phyloP scores from a whole-genome alignment of 1,140 invertebrate genomes.

The Diplogasteroides magnus region DNA sequence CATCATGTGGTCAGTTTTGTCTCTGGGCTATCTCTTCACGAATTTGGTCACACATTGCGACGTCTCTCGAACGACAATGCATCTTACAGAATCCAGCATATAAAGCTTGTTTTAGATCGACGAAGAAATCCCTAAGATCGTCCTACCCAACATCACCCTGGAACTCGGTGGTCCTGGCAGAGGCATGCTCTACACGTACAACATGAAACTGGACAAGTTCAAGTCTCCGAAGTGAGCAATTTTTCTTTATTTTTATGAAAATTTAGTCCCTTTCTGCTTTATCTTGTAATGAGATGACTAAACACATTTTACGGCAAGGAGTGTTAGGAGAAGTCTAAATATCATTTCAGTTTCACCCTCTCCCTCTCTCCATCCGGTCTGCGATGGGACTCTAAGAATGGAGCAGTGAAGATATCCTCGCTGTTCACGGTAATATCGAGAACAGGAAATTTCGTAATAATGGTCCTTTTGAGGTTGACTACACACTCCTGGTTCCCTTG shows the following conservation, averaged over 20 bases:
- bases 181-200: slow-evolving; percentile 36
- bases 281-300: neutral
- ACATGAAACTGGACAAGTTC: slow-evolving; percentile 43
- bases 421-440: slow-evolving; percentile 32
- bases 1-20: neutral
- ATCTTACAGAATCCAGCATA: neutral
- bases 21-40: neutral
- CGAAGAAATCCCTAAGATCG: slow-evolving; percentile 44
- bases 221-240: slow-evolving; percentile 32
- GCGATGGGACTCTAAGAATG: slow-evolving; percentile 38
- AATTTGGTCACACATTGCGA: slow-evolving; percentile 3
- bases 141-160: slow-evolving; percentile 38
- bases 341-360: slow-evolving; percentile 40
- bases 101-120: slow-evolving; percentile 33
- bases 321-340: slow-evolving; percentile 1
- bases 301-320: neutral
- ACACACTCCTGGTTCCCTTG: no score
- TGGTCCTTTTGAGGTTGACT: slow-evolving; percentile 1
- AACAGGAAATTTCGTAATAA: neutral
- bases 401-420: slow-evolving; percentile 36
- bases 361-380: slow-evolving; percentile 39
- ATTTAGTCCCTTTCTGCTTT: neutral
- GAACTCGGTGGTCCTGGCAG: slow-evolving; percentile 47
- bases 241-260: neutral
- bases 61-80: neutral